A percentile compares a stretch with the other conserved stretches of the same genome.
These are phyloP conservation scores for Sylvia atricapilla DNA, from an alignment of 2,113 vertebrate genomes.

Conservation along the genomic window DNA sequence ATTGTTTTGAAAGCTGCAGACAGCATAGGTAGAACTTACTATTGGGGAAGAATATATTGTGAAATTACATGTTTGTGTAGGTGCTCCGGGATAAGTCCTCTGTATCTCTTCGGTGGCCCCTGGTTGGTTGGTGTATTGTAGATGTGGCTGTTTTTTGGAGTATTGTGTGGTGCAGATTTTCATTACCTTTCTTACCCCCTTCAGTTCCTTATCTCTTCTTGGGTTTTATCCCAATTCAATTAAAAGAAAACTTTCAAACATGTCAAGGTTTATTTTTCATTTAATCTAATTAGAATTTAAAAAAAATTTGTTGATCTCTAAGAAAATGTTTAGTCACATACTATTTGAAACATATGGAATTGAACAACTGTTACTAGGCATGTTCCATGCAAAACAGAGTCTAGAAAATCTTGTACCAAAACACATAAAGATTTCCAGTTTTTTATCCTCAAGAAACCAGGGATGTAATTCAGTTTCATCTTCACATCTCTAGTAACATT, in stretches of 20 bases:
- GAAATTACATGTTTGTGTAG: not conserved
- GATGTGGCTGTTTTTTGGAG: not conserved
- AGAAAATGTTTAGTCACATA: not conserved
- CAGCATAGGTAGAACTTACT: not conserved
- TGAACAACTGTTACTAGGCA: not conserved
- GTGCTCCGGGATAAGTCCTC: fast-evolving
- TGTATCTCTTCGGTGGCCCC: not conserved
- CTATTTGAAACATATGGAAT: not conserved
- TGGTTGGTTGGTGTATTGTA: not conserved
- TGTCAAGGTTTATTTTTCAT: not conserved
- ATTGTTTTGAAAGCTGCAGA: not conserved
- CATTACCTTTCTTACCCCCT: not conserved
- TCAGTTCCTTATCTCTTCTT: not conserved
- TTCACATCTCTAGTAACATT: not conserved
- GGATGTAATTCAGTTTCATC: not conserved
- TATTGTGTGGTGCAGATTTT: not conserved
- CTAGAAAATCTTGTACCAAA: not conserved
- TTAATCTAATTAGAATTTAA: not conserved
- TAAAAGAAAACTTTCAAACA: not conserved
- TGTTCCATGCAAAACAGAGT: not conserved
- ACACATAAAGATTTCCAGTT: not conserved
- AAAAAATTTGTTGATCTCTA: not conserved
- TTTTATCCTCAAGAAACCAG: not conserved
- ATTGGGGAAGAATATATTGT: not conserved
- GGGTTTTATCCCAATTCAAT: not conserved